Conservation (phyloP, 1,140 invertebrate genomes). For the Halesus radiatus region DNA sequence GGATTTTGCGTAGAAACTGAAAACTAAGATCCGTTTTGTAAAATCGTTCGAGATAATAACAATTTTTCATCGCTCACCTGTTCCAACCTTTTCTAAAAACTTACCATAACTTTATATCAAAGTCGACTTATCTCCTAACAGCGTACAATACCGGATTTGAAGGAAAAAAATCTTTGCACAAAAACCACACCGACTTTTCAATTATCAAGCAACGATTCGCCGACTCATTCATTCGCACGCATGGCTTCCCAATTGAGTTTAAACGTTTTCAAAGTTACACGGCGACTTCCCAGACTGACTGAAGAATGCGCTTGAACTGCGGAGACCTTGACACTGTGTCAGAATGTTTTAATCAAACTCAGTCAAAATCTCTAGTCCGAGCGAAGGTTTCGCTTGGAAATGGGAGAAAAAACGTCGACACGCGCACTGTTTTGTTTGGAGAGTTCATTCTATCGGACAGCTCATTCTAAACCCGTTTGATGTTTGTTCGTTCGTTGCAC, state of each 20-base stretch:
- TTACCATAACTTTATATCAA: background rate
- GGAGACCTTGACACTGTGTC: constrained; percentile 41
- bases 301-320: constrained; percentile 31
- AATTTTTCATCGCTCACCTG: too few relatives aligned
- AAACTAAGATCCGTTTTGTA: too few relatives aligned
- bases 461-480: constrained; percentile 31
- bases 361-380: constrained; percentile 2
- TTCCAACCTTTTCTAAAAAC: background rate
- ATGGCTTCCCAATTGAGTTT: constrained; percentile 50
- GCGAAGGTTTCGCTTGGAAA: background rate
- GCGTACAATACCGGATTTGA: constrained; percentile 48
- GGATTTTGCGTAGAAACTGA: too few relatives aligned
- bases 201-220: constrained; percentile 51
- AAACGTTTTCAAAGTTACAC: constrained; percentile 28
- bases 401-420: background rate
- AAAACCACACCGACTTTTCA: constrained; percentile 49
- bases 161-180: constrained; percentile 4
- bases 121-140: background rate
- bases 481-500: background rate
- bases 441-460: background rate
- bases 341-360: background rate
- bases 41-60: too few relatives aligned
- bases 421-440: background rate
- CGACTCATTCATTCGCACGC: constrained; percentile 37
- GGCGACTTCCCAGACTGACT: constrained; percentile 20